These are phyloP conservation scores for Amphimedon queenslandica DNA, from an alignment of 37 sponge, comb jelly and placozoan species.

Conservation along the genomic window DNA sequence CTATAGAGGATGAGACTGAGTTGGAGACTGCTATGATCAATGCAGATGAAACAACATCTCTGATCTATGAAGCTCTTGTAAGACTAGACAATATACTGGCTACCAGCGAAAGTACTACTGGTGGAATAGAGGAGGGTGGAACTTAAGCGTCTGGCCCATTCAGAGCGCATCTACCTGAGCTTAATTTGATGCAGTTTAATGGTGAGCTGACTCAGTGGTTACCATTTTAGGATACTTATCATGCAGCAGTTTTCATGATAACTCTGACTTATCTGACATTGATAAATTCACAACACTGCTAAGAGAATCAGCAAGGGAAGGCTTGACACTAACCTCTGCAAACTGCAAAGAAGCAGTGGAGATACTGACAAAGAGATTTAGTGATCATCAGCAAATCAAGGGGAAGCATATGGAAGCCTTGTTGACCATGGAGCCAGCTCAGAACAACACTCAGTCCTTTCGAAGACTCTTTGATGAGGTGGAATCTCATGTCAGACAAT, in stretches of 20 bases:
- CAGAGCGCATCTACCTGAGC: slow-evolving; percentile 17
- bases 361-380: slow-evolving; percentile 6
- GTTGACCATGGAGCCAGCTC: background rate
- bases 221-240: slow-evolving; percentile 2
- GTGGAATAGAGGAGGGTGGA: no score
- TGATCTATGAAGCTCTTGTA: no score
- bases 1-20: background rate
- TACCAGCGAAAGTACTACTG: no score
- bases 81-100: no score
- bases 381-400: slow-evolving; percentile 13
- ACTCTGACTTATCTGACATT: slow-evolving; percentile 2
- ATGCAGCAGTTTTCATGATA: slow-evolving; percentile 1
- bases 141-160: no score
- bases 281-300: slow-evolving; percentile 15
- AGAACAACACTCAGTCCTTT: background rate
- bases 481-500: slow-evolving; percentile 8
- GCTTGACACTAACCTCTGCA: slow-evolving; percentile 6
- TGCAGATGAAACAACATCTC: no score
- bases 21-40: background rate
- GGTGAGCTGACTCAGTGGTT: slow-evolving; percentile 15
- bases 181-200: background rate
- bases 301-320: background rate
- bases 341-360: slow-evolving; percentile 12
- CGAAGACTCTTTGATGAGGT: slow-evolving; percentile 11
- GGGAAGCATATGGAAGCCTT: slow-evolving; percentile 16